Evolutionary conservation across 2,888 invertebrate species (phyloP), one percentile per base, ranked within the genome.

Genomic region (Ectemnius continuus): DNA sequence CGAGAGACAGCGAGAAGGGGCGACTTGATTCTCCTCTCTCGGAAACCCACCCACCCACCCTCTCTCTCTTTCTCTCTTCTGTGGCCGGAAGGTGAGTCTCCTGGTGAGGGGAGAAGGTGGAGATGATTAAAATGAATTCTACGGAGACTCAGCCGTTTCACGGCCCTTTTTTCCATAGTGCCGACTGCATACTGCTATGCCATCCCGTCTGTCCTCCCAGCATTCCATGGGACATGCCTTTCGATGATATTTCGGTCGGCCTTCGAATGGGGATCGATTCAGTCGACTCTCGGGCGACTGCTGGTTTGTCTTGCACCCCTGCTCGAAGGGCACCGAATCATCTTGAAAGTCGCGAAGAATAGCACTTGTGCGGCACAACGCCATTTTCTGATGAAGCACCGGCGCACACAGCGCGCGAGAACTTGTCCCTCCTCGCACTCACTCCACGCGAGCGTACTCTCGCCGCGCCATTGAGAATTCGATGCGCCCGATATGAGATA

Each of bases 81-180:
- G 68, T 75, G 77, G 77, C 82, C 82, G 79, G 73, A 79, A 78
- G 82, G 79, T 82, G 78, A 78, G 72, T 74, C 65, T 70, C 73
- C 67, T 69, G 66, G 67, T 76, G 73, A 47, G 69, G 72, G 76
- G 69, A 69, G 71, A 76, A 74, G 73, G 68, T 70, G 73, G 71
- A 76, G 78, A 78, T 81, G 78, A 82, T 82, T 80, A 76, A 80
- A 80, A 76, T 73, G 75, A 82, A 82, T 82, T 82, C 78, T 76
- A 76, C 73, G 73, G 75, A 79, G 70, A 78, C 71, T 63, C 65
- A 67, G 76, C 70, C 72, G 76, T 62, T 75, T 76, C 76, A 70
- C 76, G 77, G 76, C 66, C 36, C 16, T 62, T 70, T 76, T 74
- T 74, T 71, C 16, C 72, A 67, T 72, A 66, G 77, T 75, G 59